Percentiles rank a stretch among this genome's conserved stretches.
Conservation (phyloP, 2,888 invertebrate genomes). For the Lordiphosa andalusiaca region DNA sequence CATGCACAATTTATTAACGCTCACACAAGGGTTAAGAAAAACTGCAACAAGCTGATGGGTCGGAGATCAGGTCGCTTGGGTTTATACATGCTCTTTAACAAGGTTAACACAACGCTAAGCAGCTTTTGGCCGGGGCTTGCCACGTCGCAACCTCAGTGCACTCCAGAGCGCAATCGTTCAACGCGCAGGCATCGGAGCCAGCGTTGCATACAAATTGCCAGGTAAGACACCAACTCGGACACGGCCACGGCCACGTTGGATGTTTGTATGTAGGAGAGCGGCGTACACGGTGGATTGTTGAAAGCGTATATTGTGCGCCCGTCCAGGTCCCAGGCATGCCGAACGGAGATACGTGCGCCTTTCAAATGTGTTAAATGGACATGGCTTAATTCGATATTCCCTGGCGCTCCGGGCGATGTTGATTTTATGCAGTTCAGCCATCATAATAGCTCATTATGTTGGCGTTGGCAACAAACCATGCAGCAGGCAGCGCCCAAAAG, state of each 20-base stretch:
- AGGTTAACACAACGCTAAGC: constrained; percentile 64
- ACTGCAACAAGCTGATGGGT: background rate
- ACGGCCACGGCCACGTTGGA: constrained; percentile 19
- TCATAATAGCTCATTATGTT: constrained; percentile 71
- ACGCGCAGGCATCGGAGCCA: constrained; percentile 44
- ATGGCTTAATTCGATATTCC: constrained; percentile 70
- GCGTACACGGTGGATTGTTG: background rate
- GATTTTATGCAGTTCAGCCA: constrained; percentile 62
- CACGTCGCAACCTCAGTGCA: constrained; percentile 58
- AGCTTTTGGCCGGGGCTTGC: constrained; percentile 25
- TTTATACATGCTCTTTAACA: constrained; percentile 46
- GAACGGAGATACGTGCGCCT: constrained; percentile 60
- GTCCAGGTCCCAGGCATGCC: constrained; percentile 2
- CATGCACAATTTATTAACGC: too few relatives aligned
- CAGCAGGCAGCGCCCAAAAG: constrained; percentile 36
- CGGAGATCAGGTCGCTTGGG: constrained; percentile 6
- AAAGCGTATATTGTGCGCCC: background rate
- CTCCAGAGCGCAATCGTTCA: constrained; percentile 70
- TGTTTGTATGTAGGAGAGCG: constrained; percentile 8
- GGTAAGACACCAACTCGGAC: constrained; percentile 26
- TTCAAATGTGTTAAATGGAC: constrained; percentile 69
- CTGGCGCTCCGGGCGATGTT: constrained; percentile 16
- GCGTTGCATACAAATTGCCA: constrained; percentile 68
- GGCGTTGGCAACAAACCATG: constrained; percentile 4
- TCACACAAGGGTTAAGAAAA: too few relatives aligned